Base-by-base conservation (phyloP, 2,888 invertebrate genomes). In the Meteorus colon region DNA sequence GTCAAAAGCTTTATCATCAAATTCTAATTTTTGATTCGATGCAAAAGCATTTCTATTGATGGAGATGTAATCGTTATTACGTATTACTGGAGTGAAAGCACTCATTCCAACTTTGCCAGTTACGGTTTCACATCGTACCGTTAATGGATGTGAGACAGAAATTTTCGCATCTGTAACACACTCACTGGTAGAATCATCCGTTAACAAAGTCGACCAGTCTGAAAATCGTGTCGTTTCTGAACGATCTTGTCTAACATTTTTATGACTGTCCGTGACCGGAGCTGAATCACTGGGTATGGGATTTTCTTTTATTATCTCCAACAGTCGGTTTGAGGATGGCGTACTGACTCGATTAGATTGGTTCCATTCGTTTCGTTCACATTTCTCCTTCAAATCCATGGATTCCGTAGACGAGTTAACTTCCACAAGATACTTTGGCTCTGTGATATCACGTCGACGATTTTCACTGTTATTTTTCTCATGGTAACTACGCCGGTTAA, bases 401-500 rank as follows among this genome's bases (percentile, higher is more conserved):
- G 75, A 70, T 70, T 77, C 75, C 4, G 62, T 62, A 31, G 60
- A 71, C 4, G 74, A 27, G 63, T 75, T 78, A 4, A 77, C 62
- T 60, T 72, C 68, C 55, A 88, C 73, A 12, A 74, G 82, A 59
- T 86, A 88, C 60, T 82, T 81, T 3, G 84, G 82, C 6, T 86
- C 82, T 0, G 84, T 76, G 14, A 86, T 78, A 10, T 78, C 77
- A 3, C 79, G 80, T 0, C 79, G 80, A 5, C 79, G 76, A 70
- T 76, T 37, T 41, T 45, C 62, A 16, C 27, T 37, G 19, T 19
- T 34, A 34, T 34, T 29, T 5, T 84, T 82, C 81, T 92, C 92
- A 81, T 91, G 91, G 83, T 92, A 92, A 27, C 92, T 92, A 79
- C 92, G 91, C 60, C 94, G 91, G 82, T 94, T 93, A n/a, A 93